These are phyloP conservation scores for Chymomyza caudatula DNA, from an alignment of 2,888 invertebrate genomes.

Conservation along the genomic window DNA sequence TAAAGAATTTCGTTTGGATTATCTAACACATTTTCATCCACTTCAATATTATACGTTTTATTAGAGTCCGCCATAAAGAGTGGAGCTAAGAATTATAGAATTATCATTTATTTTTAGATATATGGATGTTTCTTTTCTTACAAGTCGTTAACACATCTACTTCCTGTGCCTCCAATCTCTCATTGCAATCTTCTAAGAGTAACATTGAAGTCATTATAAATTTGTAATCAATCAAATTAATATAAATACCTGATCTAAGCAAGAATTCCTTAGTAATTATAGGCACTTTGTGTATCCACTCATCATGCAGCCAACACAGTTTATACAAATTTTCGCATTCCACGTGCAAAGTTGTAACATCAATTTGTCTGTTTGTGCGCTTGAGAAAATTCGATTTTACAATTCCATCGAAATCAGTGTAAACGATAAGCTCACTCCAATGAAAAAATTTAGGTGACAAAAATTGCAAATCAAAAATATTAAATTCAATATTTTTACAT, in stretches of 20 bases:
- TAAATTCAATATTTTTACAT: slow-evolving; percentile 38
- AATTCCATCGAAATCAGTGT: slow-evolving; percentile 40
- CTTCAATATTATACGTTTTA: too few species aligned
- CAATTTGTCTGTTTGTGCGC: slow-evolving; percentile 9
- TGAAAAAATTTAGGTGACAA: slow-evolving; percentile 54
- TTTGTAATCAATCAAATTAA: neutral
- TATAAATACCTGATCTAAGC: neutral
- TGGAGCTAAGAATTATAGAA: too few species aligned
- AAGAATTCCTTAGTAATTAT: neutral
- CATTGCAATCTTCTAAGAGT: neutral
- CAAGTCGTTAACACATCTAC: too few species aligned
- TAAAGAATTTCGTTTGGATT: too few species aligned
- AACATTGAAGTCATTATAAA: neutral
- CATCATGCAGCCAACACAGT: slow-evolving; percentile 45
- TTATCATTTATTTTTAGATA: too few species aligned
- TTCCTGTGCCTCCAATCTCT: too few species aligned
- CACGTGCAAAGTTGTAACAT: slow-evolving; percentile 3
- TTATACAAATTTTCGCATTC: slow-evolving; percentile 27
- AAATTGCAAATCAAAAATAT: slow-evolving; percentile 18
- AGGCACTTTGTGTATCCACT: slow-evolving; percentile 42
- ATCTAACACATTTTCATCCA: too few species aligned
- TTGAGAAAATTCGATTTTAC: slow-evolving; percentile 15
- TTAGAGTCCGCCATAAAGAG: too few species aligned
- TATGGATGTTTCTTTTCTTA: too few species aligned
- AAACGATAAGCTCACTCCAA: slow-evolving; percentile 33